Conservation (phyloP, 2,113 vertebrate species). For the Sapayoa aenigma region DNA sequence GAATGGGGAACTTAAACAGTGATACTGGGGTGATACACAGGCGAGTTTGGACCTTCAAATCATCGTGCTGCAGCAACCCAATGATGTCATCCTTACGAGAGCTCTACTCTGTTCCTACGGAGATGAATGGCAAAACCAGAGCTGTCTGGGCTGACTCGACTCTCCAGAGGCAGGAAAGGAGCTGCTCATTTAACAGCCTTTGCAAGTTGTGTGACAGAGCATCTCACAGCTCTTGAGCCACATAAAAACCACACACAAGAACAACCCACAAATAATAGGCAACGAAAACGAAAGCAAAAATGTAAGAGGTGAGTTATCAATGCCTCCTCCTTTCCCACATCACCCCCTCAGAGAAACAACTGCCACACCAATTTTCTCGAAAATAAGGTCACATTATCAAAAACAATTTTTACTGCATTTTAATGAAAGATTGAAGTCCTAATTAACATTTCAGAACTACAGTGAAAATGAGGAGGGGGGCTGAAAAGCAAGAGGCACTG, state of each 20-base stretch:
- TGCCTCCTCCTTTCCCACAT: neutral
- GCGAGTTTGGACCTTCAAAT: neutral
- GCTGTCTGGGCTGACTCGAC: neutral
- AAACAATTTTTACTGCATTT: neutral
- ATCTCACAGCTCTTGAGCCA: neutral
- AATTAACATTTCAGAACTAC: neutral
- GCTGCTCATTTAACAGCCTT: neutral
- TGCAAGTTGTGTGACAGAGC: neutral
- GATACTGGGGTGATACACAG: neutral
- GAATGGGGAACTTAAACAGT: neutral
- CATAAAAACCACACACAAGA: neutral
- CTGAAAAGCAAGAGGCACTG: neutral
- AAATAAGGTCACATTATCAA: neutral
- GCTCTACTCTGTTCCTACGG: neutral
- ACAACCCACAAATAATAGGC: neutral
- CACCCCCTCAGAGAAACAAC: neutral
- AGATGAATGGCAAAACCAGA: neutral
- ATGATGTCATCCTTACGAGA: neutral
- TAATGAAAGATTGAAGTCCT: neutral
- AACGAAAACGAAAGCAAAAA: constrained; percentile 24
- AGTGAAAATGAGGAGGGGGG: neutral
- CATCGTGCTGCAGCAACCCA: neutral
- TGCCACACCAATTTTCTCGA: neutral
- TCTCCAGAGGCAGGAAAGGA: neutral
- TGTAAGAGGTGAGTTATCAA: neutral